Evolutionary conservation across 2,888 invertebrate genomes (phyloP), one percentile per base, ranked within the genome.

Genomic region (Callyntrura sp.): DNA sequence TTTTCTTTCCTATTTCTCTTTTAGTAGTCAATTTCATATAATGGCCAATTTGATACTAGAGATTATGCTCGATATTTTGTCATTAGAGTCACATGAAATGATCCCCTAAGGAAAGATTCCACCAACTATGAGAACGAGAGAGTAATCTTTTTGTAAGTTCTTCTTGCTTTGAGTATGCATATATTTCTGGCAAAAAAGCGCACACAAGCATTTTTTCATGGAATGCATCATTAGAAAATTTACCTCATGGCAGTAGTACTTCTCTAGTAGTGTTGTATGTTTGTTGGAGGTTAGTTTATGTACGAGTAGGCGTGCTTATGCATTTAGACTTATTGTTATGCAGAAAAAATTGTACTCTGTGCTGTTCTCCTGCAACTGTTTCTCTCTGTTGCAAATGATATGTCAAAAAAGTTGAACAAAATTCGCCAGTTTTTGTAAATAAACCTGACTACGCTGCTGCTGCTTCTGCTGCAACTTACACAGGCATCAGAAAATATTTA

Each of bases 11-110:
- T 48, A 85, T 85, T 62, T 55, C 48, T 62, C 48, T 81, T 76
- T 57, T 62, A 88, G 82, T 70, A 87, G 90, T 88, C 90, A 78
- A n/a, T 91, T 91, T 87, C 73, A 87, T 87, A 87, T 91, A 91
- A 91, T 88, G 86, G 90, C 90, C 91, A 91, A 91, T 91, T 91
- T 91, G 85, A 90, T 91, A 85, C 91, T 90, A 45, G 87, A 91
- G 90, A 91, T 90, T 89, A 89, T 90, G 78, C 86, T 89, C 91
- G 89, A 91, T 90, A 91, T 90, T 91, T 92, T 91, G 91, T 91
- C 91, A 91, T 92, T 91, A 91, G 87, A 91, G 91, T 92, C 92
- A 91, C 88, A 91, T 87, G 90, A 91, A 90, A 92, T 90, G 88
- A 91, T 91, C 86, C 90, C 90, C 91, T 85, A 88, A 92, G 89